phyloP scores from a whole-genome alignment of 2,113 vertebrate species.

The Zeus faber region DNA sequence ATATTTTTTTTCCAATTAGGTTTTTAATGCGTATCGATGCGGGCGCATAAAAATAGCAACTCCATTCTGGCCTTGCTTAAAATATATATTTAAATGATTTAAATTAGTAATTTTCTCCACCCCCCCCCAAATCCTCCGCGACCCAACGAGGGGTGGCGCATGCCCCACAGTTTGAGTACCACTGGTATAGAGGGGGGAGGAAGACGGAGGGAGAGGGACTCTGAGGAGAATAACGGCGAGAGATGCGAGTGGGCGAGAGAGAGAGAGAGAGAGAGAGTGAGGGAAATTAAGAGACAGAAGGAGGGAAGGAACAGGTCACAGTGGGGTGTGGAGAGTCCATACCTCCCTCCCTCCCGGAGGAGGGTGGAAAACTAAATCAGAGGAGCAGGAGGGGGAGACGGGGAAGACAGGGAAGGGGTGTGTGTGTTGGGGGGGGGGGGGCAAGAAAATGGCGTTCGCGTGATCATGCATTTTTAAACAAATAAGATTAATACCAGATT shows the following conservation, averaged over 20 bases:
- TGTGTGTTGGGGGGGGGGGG: too few relatives aligned
- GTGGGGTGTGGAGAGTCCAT: background rate
- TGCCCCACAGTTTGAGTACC: background rate
- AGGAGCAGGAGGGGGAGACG: background rate
- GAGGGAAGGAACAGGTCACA: background rate
- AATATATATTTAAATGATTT: too few relatives aligned
- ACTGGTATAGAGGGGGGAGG: constrained; percentile 4
- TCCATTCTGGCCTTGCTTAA: too few relatives aligned
- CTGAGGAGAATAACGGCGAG: background rate
- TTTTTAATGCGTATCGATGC: too few relatives aligned
- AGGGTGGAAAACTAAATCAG: background rate
- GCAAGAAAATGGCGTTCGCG: too few relatives aligned
- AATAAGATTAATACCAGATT: background rate
- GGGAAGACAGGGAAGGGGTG: background rate
- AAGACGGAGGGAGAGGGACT: too few relatives aligned
- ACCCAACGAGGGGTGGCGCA: background rate
- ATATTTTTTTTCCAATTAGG: too few relatives aligned
- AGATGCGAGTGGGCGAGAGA: background rate
- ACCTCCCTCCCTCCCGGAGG: background rate
- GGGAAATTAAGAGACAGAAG: background rate
- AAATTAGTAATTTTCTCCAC: too few relatives aligned
- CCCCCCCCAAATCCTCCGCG: too few relatives aligned
- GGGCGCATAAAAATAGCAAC: too few relatives aligned
- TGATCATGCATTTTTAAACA: too few relatives aligned
- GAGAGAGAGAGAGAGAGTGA: background rate